phyloP scores from a whole-genome alignment of 2,113 vertebrate genomes.

The Chaetura pelagica region DNA sequence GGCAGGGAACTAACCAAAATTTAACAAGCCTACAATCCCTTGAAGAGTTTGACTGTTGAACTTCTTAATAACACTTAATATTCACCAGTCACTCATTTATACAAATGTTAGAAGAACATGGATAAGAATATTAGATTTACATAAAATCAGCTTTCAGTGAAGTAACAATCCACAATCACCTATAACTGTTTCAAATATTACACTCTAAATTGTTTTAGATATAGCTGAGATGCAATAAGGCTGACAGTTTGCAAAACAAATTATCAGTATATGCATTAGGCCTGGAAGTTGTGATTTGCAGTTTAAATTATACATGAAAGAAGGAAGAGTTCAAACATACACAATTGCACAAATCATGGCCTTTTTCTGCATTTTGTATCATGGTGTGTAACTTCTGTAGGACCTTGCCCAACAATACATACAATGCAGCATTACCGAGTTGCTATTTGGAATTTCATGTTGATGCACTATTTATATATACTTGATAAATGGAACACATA shows the following conservation, averaged over 20 bases:
- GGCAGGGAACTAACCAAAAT: not conserved
- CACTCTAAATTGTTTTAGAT: not conserved
- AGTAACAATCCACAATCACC: not conserved
- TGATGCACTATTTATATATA: not conserved
- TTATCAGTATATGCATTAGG: not conserved
- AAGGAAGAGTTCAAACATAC: not conserved
- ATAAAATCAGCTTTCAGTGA: slow-evolving; percentile 10
- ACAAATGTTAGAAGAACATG: not conserved
- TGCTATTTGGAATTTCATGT: not conserved
- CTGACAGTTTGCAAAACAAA: slow-evolving; percentile 31
- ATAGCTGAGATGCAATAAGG: not conserved
- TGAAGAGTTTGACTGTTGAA: not conserved
- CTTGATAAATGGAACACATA: not conserved
- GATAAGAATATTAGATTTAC: not conserved
- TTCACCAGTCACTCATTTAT: not conserved
- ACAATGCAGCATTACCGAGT: not conserved
- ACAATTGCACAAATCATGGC: not conserved
- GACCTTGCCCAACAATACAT: not conserved
- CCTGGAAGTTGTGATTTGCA: not conserved
- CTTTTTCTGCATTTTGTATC: not conserved
- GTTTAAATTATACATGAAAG: not conserved
- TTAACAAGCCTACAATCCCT: not conserved
- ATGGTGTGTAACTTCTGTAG: not conserved
- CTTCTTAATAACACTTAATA: not conserved
- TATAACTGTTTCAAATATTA: slow-evolving; percentile 16